Base-by-base conservation (phyloP, 1,140 invertebrate genomes). In the Sarcophaga bullata region DNA sequence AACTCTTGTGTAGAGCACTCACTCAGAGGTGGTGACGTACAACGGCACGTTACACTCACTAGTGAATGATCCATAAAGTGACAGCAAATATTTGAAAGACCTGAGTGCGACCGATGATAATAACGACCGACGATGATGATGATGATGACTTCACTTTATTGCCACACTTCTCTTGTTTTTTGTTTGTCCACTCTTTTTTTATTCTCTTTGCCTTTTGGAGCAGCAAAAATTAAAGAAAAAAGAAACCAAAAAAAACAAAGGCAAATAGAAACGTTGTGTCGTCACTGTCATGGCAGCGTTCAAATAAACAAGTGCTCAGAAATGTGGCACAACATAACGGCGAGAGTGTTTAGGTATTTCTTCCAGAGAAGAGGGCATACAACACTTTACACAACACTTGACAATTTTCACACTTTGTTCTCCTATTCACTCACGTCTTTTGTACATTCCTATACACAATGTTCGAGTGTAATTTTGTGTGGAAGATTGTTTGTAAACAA, bases 211-310 rank as follows among this genome's bases (percentile, higher is more conserved):
- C 25, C 25, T 37, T n/a, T 37, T 37, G 25, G 25, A 37, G 25
- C 25, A 37, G 25, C 25, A 37, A 4, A 37, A 37, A 37, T 37
- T 1, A 37, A 37, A 37, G 25, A 37, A 37, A 37, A 37, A 37
- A 37, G 25, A 37, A 37, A 2, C 25, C 25, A 37, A 37, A 37
- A 37, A 37, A 37, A 10, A 25, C 62, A 68, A 37, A 8, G 62
- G 3, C 10, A 68, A 11, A 73, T 19, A 25, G 15, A 52, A 81
- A 54, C 50, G 19, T 47, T 50, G 68, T 83, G 87, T 85, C 85
- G 86, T 86, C 87, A 86, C 86, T 88, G 86, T 83, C 86, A 88
- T 84, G 78, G 81, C 84, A 89, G 88, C 88, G 88, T 88, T 88
- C 88, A 84, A 80, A 80, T 83, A 84, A 89, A 85, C 88, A 89